A percentile compares a stretch with the other conserved stretches of the same genome.
phyloP scores from a whole-genome alignment of 2,888 invertebrate genomes.

The Epiblema foenella region DNA sequence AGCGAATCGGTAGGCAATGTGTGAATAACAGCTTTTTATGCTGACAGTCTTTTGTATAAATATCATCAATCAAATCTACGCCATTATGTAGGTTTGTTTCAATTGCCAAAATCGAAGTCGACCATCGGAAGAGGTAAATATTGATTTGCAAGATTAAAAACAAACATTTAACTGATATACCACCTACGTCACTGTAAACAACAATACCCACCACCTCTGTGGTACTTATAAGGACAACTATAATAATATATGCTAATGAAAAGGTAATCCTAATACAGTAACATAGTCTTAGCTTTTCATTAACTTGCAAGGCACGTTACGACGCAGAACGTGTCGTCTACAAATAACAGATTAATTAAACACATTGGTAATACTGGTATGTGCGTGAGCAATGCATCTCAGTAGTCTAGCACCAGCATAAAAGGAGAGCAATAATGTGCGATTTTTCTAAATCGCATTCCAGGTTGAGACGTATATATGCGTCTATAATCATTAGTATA shows the following conservation, averaged over 20 bases:
- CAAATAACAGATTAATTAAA: neutral
- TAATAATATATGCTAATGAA: conserved; percentile 21
- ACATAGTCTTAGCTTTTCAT: conserved; percentile 4
- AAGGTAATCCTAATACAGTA: conserved; percentile 15
- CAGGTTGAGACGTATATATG: no score
- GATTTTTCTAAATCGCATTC: neutral
- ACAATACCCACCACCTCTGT: neutral
- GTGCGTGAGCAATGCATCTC: neutral
- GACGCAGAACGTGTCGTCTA: neutral
- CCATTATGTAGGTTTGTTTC: no score
- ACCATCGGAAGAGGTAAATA: neutral
- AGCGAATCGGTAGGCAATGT: no score
- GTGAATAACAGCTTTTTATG: no score
- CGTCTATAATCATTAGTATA: no score
- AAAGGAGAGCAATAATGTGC: neutral
- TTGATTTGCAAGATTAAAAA: neutral
- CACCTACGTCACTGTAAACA: neutral
- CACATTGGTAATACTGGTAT: no score
- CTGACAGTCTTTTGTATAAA: no score
- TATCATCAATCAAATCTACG: no score
- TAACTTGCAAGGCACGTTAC: conserved; percentile 10
- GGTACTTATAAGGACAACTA: conserved; percentile 20
- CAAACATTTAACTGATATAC: neutral
- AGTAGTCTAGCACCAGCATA: neutral
- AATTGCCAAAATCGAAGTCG: no score